Percentiles rank a stretch among this genome's conserved stretches.
Evolutionary conservation across 2,888 invertebrate genomes (phyloP).

Genomic region (Thereva nobilitata): DNA sequence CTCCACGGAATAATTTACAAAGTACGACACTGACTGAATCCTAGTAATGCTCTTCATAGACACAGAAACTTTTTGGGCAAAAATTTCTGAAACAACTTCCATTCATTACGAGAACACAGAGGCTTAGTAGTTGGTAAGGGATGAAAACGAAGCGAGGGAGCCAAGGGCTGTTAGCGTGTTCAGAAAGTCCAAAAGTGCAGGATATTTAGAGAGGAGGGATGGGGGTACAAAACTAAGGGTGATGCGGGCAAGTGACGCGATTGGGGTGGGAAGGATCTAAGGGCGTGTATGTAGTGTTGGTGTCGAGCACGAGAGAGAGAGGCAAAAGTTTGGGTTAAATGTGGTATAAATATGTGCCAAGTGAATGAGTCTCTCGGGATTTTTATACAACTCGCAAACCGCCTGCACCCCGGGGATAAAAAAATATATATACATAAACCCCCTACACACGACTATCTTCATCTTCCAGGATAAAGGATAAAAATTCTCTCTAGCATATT

Average conservation of each 20-base stretch:
- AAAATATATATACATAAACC: background rate
- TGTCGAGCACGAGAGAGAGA: background rate
- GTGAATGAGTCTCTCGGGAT: conserved; percentile 26
- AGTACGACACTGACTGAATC: too few species aligned
- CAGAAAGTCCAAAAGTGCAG: conserved; percentile 34
- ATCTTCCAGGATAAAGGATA: conserved; percentile 15
- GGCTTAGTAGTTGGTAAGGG: too few species aligned
- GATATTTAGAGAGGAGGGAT: background rate
- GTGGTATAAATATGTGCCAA: conserved; percentile 27
- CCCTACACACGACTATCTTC: conserved; percentile 3
- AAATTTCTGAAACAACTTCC: conserved; percentile 27
- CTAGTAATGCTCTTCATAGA: background rate
- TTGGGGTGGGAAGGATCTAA: background rate
- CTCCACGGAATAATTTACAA: too few species aligned
- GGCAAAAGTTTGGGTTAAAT: conserved; percentile 26
- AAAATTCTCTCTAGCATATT: too few species aligned
- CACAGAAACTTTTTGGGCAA: conserved; percentile 8
- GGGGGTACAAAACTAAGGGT: background rate
- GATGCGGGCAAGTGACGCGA: background rate
- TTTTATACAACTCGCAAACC: conserved; percentile 17
- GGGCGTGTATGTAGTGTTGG: conserved; percentile 4
- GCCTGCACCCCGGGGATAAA: conserved; percentile 3
- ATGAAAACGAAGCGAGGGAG: too few species aligned
- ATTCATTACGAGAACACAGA: conserved; percentile 8
- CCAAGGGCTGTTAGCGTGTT: background rate